Percentiles rank a stretch among this genome's conserved stretches.
phyloP scores from a whole-genome alignment of 2,888 invertebrate genomes.

The Agriopis marginaria region DNA sequence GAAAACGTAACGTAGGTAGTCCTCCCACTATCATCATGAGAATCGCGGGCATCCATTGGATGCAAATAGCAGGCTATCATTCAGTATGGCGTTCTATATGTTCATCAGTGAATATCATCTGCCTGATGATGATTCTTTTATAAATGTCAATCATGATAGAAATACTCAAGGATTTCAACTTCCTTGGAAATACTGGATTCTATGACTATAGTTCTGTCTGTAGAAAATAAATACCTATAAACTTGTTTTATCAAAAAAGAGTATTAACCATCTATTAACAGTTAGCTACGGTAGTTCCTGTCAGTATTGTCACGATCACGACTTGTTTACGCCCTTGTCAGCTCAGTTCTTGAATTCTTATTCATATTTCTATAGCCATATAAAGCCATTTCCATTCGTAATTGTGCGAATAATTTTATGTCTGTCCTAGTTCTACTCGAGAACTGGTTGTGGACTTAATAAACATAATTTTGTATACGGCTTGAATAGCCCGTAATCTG shows the following conservation, averaged over 20 bases:
- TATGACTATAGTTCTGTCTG: background rate
- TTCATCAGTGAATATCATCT: too few relatives aligned
- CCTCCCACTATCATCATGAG: too few relatives aligned
- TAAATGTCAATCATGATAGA: too few relatives aligned
- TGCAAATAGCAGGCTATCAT: too few relatives aligned
- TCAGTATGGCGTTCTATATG: too few relatives aligned
- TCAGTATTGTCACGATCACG: constrained; percentile 26
- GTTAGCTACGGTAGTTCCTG: constrained; percentile 16
- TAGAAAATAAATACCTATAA: background rate
- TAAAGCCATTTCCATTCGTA: constrained; percentile 10
- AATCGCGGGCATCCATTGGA: too few relatives aligned
- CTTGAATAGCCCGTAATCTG: constrained; percentile 27
- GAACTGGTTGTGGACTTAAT: constrained; percentile 22
- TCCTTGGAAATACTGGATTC: background rate
- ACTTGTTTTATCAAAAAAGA: constrained; percentile 15
- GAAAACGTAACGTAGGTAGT: too few relatives aligned
- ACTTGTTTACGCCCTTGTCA: constrained; percentile 26
- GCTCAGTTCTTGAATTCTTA: background rate
- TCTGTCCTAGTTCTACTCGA: constrained; percentile 16
- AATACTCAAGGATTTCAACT: too few relatives aligned
- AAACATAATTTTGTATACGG: constrained; percentile 35
- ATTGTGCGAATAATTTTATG: constrained; percentile 27
- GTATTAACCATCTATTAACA: background rate
- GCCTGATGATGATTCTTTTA: too few relatives aligned
- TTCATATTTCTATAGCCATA: constrained; percentile 4